phyloP scores from a whole-genome alignment of 2,797 vertebrate species.

The Neoniphon sammara region DNA sequence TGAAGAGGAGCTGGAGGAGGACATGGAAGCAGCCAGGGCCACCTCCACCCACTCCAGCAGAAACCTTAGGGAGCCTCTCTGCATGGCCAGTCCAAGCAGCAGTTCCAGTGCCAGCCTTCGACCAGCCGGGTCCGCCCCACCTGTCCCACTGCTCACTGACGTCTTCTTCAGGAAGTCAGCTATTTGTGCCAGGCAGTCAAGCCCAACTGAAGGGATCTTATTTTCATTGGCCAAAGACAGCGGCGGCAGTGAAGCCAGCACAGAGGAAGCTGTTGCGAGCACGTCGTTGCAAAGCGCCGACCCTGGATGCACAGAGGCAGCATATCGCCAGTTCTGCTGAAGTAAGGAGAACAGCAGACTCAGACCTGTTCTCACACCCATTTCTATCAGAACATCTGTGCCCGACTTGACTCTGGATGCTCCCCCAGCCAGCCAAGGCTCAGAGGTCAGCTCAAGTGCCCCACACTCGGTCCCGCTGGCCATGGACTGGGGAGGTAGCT shows the following conservation, averaged over 20 bases:
- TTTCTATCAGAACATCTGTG: conserved; percentile 87
- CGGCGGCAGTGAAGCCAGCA: conserved; percentile 83
- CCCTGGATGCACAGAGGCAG: conserved; percentile 76
- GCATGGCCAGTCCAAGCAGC: conserved; percentile 84
- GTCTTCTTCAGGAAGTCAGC: conserved; percentile 87
- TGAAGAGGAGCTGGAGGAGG: conserved; percentile 55
- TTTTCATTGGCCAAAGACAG: conserved; percentile 88
- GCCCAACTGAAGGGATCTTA: conserved; percentile 85
- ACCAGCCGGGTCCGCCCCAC: conserved; percentile 81
- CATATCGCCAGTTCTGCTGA: conserved; percentile 86
- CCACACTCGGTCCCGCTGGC: conserved; percentile 76
- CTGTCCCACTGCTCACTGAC: conserved; percentile 78
- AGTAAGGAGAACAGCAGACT: conserved; percentile 86
- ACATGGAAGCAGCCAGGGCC: conserved; percentile 82
- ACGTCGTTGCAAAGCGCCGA: conserved; percentile 86
- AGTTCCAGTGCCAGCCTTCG: conserved; percentile 84
- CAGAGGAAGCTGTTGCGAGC: conserved; percentile 83
- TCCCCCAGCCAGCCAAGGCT: conserved; percentile 72
- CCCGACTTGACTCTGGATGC: conserved; percentile 78
- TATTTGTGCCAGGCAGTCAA: conserved; percentile 86
- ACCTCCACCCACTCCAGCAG: conserved; percentile 89
- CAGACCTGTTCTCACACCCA: conserved; percentile 87
- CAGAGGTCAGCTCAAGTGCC: conserved; percentile 75
- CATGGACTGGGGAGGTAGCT: conserved; percentile 75
- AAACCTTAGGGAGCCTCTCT: conserved; percentile 86